Evolutionary conservation across 1,140 invertebrate species (phyloP).

Genomic region (Melanaphis sacchari): DNA sequence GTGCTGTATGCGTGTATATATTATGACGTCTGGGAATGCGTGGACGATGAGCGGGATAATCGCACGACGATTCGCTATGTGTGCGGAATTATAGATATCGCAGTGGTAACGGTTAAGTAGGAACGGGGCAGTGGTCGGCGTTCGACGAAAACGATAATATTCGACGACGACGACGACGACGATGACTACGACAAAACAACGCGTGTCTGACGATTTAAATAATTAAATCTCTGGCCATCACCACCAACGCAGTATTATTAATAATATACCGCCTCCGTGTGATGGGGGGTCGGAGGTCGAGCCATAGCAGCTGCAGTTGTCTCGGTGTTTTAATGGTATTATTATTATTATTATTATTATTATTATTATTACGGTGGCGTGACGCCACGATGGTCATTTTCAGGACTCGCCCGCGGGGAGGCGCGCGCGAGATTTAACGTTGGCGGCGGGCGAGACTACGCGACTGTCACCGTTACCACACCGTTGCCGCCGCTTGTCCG

Average conservation of each 20-base stretch:
- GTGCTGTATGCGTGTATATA: no score
- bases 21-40: no score
- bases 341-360: neutral
- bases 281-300: neutral
- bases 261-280: neutral
- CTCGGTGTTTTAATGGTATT: neutral
- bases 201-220: no score
- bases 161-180: neutral
- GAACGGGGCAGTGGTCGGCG: no score
- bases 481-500: neutral
- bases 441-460: neutral
- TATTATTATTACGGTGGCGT: neutral
- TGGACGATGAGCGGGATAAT: neutral
- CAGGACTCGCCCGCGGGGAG: neutral
- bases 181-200: no score
- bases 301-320: neutral
- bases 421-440: constrained; percentile 19
- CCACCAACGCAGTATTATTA: neutral
- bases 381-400: neutral
- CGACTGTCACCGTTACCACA: neutral
- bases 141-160: neutral
- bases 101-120: no score
- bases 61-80: neutral
- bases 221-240: no score
- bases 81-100: neutral